Percentiles rank a stretch among this genome's conserved stretches.
Conservation (phyloP, 2,113 vertebrate genomes). For the Brachionichthys hirsutus region DNA sequence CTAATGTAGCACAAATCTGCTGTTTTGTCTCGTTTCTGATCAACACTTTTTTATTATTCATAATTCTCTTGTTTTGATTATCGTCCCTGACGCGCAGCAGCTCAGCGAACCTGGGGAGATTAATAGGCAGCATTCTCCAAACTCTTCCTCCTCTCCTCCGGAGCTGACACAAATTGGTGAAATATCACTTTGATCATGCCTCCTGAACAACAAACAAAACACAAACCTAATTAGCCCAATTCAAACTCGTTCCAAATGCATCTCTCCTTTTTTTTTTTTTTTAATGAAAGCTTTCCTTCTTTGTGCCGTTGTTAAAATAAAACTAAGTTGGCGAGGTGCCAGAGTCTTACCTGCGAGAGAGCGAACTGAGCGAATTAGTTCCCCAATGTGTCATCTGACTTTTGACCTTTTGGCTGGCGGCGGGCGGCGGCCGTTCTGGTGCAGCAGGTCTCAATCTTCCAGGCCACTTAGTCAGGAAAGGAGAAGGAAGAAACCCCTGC, state of each 20-base stretch:
- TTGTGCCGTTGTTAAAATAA: constrained; percentile 43
- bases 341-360: constrained; percentile 14
- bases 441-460: not conserved
- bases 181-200: constrained; percentile 77
- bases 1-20: constrained; percentile 59
- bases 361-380: constrained; percentile 8
- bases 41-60: constrained; percentile 73
- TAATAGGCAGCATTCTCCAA: constrained; percentile 68
- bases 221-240: constrained; percentile 78
- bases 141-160: constrained; percentile 57
- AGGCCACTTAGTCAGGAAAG: constrained; percentile 4
- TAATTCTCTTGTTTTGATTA: constrained; percentile 75
- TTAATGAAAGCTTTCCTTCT: constrained; percentile 48
- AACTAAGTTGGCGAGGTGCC: constrained; percentile 39
- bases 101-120: constrained; percentile 66
- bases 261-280: constrained; percentile 68
- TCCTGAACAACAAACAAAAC: constrained; percentile 77
- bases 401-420: constrained; percentile 43
- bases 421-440: not conserved
- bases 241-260: constrained; percentile 72
- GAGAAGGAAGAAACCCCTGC: constrained; percentile 15
- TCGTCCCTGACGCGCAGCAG: constrained; percentile 60
- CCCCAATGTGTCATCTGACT: constrained; percentile 25
- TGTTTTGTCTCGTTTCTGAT: constrained; percentile 71
- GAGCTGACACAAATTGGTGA: constrained; percentile 78